A percentile compares a stretch with the other conserved stretches of the same genome.
Conservation (phyloP, 2,113 vertebrate genomes). For the Alaudala cheleensis region DNA sequence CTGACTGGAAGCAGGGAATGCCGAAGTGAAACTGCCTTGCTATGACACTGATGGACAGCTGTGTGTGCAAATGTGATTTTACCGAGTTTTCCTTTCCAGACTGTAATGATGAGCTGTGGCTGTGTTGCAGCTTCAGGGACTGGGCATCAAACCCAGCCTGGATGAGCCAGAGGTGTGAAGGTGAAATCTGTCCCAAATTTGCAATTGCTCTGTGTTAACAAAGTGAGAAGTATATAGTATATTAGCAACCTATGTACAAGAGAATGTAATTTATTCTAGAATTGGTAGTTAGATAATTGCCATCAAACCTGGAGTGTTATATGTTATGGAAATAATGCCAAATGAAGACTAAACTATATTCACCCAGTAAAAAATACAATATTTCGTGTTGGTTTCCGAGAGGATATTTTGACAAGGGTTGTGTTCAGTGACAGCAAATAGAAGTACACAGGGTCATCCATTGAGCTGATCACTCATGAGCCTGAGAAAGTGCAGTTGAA, state of each 20-base stretch:
- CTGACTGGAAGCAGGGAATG: background rate
- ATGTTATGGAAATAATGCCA: background rate
- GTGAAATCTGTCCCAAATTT: background rate
- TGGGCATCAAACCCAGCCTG: background rate
- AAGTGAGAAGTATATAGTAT: background rate
- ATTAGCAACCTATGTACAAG: background rate
- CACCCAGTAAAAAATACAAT: background rate
- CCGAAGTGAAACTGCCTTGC: background rate
- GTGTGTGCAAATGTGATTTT: rapidly evolving
- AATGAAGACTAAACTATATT: background rate
- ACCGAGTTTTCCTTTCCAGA: background rate
- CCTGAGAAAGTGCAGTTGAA: background rate
- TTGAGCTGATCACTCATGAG: background rate
- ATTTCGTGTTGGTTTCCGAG: background rate
- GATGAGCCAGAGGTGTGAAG: background rate
- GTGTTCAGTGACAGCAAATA: background rate
- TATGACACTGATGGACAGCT: rapidly evolving
- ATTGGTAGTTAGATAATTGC: background rate
- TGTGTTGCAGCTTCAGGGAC: background rate
- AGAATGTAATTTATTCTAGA: background rate
- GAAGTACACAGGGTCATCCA: background rate
- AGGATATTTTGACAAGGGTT: background rate
- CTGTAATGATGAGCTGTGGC: rapidly evolving
- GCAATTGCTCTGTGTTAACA: background rate
- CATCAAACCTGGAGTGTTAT: background rate